phyloP scores from a whole-genome alignment of 2,113 vertebrate species.

The Onychorhynchus coronatus region DNA sequence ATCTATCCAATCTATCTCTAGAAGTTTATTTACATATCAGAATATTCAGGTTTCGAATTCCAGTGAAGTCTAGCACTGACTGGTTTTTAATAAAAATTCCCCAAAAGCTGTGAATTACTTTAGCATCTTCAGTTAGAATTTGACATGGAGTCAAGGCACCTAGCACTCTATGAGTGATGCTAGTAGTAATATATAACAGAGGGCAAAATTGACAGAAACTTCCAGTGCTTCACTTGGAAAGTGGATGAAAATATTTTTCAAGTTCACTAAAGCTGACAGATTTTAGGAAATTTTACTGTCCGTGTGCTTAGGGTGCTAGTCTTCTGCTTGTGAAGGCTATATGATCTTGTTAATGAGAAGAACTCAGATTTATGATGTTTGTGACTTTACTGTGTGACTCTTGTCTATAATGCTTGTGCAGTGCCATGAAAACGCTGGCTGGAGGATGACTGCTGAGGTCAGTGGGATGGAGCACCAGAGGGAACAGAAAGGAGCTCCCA shows the following conservation, averaged over 20 bases:
- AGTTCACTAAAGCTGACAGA: neutral
- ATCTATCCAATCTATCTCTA: slow-evolving; percentile 19
- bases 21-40: neutral
- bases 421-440: neutral
- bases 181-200: neutral
- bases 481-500: neutral
- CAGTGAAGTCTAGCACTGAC: neutral
- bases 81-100: neutral
- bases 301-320: neutral
- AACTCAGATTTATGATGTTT: neutral
- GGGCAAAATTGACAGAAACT: neutral
- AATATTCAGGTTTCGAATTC: neutral
- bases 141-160: neutral
- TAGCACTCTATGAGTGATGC: neutral
- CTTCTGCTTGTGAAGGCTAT: neutral
- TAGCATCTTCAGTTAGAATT: neutral
- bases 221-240: neutral
- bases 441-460: neutral
- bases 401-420: neutral
- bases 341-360: neutral
- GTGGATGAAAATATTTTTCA: neutral
- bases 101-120: neutral
- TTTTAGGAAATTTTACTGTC: neutral
- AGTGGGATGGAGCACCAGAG: neutral
- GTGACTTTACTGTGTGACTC: neutral